Conservation (phyloP, 2,888 invertebrate species). For the Acanthosoma haemorrhoidale region DNA sequence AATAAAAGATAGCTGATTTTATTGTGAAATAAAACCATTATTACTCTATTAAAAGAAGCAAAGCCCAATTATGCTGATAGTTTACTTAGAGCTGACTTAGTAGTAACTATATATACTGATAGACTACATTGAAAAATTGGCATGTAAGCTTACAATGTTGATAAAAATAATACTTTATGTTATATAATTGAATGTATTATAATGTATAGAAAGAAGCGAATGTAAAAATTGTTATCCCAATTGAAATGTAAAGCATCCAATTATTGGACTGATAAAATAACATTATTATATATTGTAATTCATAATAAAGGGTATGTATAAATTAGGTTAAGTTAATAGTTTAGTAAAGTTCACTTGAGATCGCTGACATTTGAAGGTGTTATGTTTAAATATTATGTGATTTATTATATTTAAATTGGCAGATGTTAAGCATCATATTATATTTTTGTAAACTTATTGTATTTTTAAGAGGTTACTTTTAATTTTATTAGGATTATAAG, state of each 20-base stretch:
- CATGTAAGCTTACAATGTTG: slow-evolving; percentile 12
- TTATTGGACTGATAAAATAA: neutral
- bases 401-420: slow-evolving; percentile 27
- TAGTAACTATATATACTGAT: neutral
- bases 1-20: too few species aligned
- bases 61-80: neutral
- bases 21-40: too few species aligned
- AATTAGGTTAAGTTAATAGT: slow-evolving; percentile 16
- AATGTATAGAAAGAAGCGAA: slow-evolving; percentile 20
- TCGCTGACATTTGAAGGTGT: neutral
- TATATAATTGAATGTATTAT: slow-evolving; percentile 16
- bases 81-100: neutral
- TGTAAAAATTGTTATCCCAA: slow-evolving; percentile 25
- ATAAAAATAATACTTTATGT: neutral
- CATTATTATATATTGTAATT: neutral
- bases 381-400: slow-evolving; percentile 16
- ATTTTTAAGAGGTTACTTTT: slow-evolving; percentile 23
- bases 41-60: too few species aligned
- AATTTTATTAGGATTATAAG: slow-evolving; percentile 19
- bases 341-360: neutral
- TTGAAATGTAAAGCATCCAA: neutral
- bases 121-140: neutral
- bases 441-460: slow-evolving; percentile 27
- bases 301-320: neutral
- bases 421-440: slow-evolving; percentile 23